Percentiles rank a stretch among this genome's conserved stretches.
phyloP scores from a whole-genome alignment of 1,140 invertebrate genomes.

The Drosophila parvula region DNA sequence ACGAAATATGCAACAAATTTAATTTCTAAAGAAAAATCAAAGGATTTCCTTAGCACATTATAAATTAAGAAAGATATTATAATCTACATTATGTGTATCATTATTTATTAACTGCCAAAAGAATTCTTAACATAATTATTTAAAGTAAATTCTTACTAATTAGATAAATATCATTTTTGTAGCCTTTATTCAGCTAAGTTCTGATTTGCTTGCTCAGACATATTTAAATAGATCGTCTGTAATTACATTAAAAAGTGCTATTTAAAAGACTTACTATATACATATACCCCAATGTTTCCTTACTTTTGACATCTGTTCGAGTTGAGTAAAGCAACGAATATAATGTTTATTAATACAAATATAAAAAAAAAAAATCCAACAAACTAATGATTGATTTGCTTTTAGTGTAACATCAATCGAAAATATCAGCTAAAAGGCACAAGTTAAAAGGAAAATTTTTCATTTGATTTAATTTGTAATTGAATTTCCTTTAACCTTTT shows the following conservation, averaged over 20 bases:
- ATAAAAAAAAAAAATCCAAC: constrained; percentile 2
- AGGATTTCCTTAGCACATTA: not conserved
- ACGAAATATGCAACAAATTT: not conserved
- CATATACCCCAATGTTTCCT: too few species aligned
- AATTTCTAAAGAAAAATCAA: not conserved
- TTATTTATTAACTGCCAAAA: too few species aligned
- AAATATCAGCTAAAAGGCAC: not conserved
- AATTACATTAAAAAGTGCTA: not conserved
- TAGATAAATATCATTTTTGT: too few species aligned
- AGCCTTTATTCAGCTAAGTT: not conserved
- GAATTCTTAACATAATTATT: too few species aligned
- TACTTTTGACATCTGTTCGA: constrained; percentile 7
- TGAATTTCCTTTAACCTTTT: constrained; percentile 36
- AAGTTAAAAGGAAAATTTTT: constrained; percentile 3
- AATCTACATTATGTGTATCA: not conserved
- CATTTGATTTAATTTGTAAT: constrained; percentile 50
- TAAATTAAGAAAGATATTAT: not conserved
- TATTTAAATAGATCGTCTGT: not conserved
- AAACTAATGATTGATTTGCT: constrained; percentile 22
- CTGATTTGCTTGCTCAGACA: too few species aligned
- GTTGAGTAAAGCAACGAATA: not conserved
- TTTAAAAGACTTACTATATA: too few species aligned
- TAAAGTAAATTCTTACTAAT: too few species aligned
- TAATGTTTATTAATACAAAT: not conserved
- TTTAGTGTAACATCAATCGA: constrained; percentile 18